Evolutionary conservation across 2,113 vertebrate species (phyloP).

Genomic region (Melanerpes formicivorus): DNA sequence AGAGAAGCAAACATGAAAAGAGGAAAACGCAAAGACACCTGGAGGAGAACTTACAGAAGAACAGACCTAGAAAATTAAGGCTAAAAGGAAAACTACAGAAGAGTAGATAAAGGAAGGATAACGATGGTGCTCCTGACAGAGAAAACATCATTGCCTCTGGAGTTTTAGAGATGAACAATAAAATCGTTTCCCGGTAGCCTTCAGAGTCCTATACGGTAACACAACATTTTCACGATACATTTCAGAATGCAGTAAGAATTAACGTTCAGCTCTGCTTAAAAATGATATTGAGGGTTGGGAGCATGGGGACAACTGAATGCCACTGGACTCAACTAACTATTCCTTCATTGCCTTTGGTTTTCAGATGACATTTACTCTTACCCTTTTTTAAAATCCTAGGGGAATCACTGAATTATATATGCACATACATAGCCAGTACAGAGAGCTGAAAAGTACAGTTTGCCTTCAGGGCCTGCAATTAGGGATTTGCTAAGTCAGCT

Average conservation of each 20-base stretch:
- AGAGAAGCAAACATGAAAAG: background rate
- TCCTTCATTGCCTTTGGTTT: conserved; percentile 55
- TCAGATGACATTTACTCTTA: conserved; percentile 59
- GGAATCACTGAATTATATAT: conserved; percentile 59
- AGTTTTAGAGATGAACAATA: background rate
- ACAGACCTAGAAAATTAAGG: background rate
- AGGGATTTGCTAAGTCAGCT: conserved; percentile 65
- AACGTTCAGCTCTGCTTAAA: background rate
- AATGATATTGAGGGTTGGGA: background rate
- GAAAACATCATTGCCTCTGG: background rate
- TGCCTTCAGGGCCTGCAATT: conserved; percentile 64
- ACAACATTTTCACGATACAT: background rate
- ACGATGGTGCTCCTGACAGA: background rate
- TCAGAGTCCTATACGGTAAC: background rate
- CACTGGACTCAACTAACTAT: conserved; percentile 7
- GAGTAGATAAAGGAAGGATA: background rate
- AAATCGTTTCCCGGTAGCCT: background rate
- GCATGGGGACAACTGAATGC: conserved; percentile 2
- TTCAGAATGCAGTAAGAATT: background rate
- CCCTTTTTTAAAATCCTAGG: conserved; percentile 39
- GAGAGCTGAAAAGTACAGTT: conserved; percentile 44
- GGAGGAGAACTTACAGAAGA: background rate
- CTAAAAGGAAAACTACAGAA: background rate
- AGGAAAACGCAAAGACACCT: background rate
- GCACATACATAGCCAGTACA: conserved; percentile 41